Conservation (phyloP, 2,113 vertebrate genomes). For the Aptenodytes forsteri region DNA sequence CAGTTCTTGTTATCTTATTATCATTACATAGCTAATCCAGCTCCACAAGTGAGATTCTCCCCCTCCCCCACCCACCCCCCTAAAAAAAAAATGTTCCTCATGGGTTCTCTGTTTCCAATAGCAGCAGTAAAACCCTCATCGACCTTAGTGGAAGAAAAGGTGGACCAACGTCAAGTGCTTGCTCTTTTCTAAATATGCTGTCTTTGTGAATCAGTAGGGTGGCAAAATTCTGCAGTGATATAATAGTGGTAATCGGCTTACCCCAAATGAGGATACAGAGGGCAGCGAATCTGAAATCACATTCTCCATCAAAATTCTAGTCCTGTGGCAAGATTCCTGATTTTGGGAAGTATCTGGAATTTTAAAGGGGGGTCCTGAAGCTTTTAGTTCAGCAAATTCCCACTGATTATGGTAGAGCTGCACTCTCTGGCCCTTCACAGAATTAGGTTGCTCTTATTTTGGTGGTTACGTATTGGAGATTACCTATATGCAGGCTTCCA, state of each 20-base stretch:
- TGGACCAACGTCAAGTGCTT: neutral
- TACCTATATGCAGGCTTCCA: neutral
- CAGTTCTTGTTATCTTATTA: neutral
- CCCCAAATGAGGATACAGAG: neutral
- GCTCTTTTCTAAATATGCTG: neutral
- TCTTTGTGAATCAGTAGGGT: neutral
- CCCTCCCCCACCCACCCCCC: too few relatives aligned
- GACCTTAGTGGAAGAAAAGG: neutral
- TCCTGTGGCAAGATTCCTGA: neutral
- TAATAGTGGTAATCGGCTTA: neutral
- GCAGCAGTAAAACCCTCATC: neutral
- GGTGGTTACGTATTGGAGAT: neutral
- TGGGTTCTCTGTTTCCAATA: neutral
- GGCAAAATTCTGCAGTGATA: neutral
- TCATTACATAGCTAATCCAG: neutral
- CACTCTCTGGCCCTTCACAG: neutral
- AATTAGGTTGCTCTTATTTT: neutral
- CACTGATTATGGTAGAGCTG: neutral
- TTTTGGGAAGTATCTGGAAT: neutral
- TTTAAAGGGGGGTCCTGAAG: neutral
- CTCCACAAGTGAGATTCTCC: neutral
- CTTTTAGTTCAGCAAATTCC: neutral
- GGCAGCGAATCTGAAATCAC: neutral
- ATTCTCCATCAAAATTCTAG: neutral
- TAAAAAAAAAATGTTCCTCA: neutral